Base-by-base conservation (phyloP, 1,140 invertebrate species). In the Drosophila dunni region DNA sequence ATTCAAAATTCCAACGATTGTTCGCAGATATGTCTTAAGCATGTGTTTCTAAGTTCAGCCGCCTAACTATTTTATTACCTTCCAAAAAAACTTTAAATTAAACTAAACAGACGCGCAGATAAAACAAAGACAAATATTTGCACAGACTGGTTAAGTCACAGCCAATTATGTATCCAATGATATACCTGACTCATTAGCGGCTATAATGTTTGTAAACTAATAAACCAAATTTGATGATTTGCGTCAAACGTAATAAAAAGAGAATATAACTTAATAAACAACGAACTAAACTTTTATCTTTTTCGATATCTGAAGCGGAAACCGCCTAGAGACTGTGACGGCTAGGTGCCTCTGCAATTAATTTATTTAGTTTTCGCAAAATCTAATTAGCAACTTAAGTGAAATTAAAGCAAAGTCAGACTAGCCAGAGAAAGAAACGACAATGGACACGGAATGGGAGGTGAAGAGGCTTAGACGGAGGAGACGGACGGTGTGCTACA, bases 311-410 rank as follows among this genome's bases (percentile, higher is more conserved):
- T 71, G 42, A 64, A 64, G 67, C 67, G 60, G 20, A 64, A 71
- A 58, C 11, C 56, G 60, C 68, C 67, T 72, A 72, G 61, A 71
- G 60, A 71, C 51, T 54, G 24, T 29, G 51, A 15, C 33, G 36
- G 34, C 38, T 56, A 63, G 57, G 71, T 81, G 79, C 53, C 72
- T 53, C 70, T 78, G 75, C 77, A 88, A 88, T 88, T 88, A 78
- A 80, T 84, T 88, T 85, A 78, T 80, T 85, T 76, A 80, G 67
- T 90, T 81, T 84, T 62, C 24, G 63, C 65, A 63, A 79, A 90
- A 89, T 63, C 85, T 89, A 89, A 89, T 89, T 89, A 89, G 85
- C 85, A 89, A 89, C 81, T 89, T 85, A 90, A 90, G 78, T 81
- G 79, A 90, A 89, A 89, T 90, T 90, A 90, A 84, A 85, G 85